phyloP scores from a whole-genome alignment of 30 jellyfish, hydroid and myxozoan genomes.

The Chrysaora quinquecirrha region DNA sequence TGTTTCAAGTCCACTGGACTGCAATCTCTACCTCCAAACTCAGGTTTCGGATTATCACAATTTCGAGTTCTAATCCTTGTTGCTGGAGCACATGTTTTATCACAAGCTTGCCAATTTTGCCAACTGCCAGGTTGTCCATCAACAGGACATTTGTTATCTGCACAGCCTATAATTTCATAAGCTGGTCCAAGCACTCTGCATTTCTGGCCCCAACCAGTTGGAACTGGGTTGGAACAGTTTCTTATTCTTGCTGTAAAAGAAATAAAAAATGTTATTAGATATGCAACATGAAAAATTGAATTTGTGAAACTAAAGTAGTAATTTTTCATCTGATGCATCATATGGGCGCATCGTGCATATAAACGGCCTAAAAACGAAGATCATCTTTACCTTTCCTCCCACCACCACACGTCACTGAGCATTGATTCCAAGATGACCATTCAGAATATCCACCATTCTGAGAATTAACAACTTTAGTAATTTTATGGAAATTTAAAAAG shows the following conservation, averaged over 20 bases:
- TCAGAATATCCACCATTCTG: constrained; percentile 52
- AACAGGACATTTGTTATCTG: constrained; percentile 16
- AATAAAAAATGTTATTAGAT: no score
- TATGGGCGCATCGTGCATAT: no score
- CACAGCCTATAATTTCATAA: constrained; percentile 18
- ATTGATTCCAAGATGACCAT: constrained; percentile 41
- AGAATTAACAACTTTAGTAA: constrained; percentile 13
- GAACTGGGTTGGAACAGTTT: constrained; percentile 51
- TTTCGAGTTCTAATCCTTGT: constrained; percentile 22
- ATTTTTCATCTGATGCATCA: no score
- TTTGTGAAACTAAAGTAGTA: no score
- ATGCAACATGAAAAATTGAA: no score
- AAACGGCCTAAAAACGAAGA: no score
- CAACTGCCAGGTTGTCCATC: constrained; percentile 53
- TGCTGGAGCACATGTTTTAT: constrained; percentile 39
- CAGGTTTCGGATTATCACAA: constrained; percentile 51
- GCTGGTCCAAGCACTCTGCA: constrained; percentile 40
- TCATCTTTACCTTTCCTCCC: constrained; percentile 68
- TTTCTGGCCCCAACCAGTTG: constrained; percentile 40
- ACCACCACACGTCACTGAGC: constrained; percentile 56
- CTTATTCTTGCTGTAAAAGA: constrained; percentile 25
- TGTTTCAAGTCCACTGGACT: not conserved
- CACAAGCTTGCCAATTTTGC: constrained; percentile 63
- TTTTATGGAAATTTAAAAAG: constrained; percentile 6
- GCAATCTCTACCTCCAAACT: constrained; percentile 33